Evolutionary conservation across 2,888 invertebrate species (phyloP), one percentile per base, ranked within the genome.

Genomic region (Deilephila elpenor): DNA sequence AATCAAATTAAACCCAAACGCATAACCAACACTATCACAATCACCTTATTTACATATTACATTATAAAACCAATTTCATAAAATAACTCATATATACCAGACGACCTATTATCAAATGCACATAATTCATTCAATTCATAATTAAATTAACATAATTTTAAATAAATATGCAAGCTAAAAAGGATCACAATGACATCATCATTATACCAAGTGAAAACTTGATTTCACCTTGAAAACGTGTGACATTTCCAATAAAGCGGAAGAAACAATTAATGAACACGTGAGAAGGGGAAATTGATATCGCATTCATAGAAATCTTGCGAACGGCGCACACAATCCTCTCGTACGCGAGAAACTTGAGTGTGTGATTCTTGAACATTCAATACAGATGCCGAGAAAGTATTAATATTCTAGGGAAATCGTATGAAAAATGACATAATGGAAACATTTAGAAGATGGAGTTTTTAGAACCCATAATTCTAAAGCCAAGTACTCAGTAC

Each of bases 261-360:
- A 80, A 84, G 81, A 83, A 80, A 77, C 81, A 83, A 87, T 85
- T 85, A 86, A 84, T 67, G 51, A 84, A 76, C 77, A 83, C 86
- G 89, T 90, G 90, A 86, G 88, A 91, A 90, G 85, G 85, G 79
- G 83, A 87, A 88, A 89, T 84, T 86, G 82, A 88, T 87, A 86
- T 82, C 78, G 77, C 78, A 78, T 81, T 76, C 79, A 80, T 82
- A 83, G 84, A 84, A 86, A 85, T 82, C 83, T 78, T 81, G 79
- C 74, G 79, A 81, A 80, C 77, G 60, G 20, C 34, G 34, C 44
- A 25, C 67, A 67, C 67, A 20, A 51, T 67, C 51, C 20, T 51
- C 37, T 25, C 25, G 51, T 60, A 17, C 17, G 0, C 19, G 67
- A 67, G 67, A 67, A 51, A 51, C 67, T 44, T 51, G 44, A 19